Evolutionary conservation across 2,797 vertebrate genomes (phyloP).

Genomic region (Brotula barbata): DNA sequence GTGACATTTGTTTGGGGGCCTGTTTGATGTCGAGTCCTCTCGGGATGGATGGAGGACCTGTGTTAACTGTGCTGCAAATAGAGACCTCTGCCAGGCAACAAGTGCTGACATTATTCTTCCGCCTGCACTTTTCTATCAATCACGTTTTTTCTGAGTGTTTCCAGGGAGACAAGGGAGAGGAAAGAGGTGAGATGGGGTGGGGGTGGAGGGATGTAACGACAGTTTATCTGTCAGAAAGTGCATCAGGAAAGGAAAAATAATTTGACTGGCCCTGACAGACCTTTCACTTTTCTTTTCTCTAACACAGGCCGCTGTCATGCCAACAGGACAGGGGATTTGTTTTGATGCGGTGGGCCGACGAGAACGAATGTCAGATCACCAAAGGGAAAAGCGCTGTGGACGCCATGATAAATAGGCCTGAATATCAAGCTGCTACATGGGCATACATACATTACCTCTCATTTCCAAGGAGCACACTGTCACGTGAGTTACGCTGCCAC

Average conservation of each 20-base stretch:
- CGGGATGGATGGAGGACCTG: constrained; percentile 50
- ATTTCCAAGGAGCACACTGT: too few relatives aligned
- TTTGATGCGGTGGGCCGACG: constrained; percentile 24
- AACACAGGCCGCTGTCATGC: constrained; percentile 52
- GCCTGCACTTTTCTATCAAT: constrained; percentile 68
- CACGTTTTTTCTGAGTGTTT: constrained; percentile 47
- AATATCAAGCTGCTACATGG: too few relatives aligned
- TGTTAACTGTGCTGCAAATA: constrained; percentile 57
- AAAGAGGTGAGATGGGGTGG: constrained; percentile 50
- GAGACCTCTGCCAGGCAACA: constrained; percentile 66
- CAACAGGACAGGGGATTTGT: constrained; percentile 51
- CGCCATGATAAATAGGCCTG: constrained; percentile 4
- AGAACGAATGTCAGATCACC: constrained; percentile 34
- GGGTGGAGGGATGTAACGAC: constrained; percentile 43
- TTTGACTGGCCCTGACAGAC: constrained; percentile 67
- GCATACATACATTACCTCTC: too few relatives aligned
- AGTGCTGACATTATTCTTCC: constrained; percentile 65
- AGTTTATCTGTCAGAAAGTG: constrained; percentile 67
- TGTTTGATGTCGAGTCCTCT: constrained; percentile 48
- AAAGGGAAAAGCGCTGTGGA: constrained; percentile 13
- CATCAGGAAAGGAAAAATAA: constrained; percentile 62
- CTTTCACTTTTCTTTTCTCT: constrained; percentile 62
- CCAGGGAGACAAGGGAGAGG: constrained; percentile 45
- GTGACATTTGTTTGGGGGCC: constrained; percentile 74
- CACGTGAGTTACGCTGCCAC: too few relatives aligned